These are phyloP conservation scores for Siniperca scherzeri DNA, from an alignment of 2,797 vertebrate species.

Conservation along the genomic window DNA sequence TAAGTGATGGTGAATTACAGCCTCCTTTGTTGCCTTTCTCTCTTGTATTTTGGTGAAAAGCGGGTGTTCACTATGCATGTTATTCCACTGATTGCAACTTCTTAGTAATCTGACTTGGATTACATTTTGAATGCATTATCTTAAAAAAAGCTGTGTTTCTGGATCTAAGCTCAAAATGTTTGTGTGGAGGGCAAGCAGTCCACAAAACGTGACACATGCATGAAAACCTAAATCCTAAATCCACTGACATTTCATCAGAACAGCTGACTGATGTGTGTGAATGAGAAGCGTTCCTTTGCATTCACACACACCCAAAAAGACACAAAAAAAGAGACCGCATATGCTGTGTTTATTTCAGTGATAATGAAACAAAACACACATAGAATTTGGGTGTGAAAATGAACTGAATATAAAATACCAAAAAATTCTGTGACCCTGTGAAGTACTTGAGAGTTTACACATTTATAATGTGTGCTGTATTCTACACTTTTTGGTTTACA, in stretches of 20 bases:
- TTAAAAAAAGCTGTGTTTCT: not conserved
- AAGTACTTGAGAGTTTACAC: not conserved
- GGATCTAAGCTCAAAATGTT: not conserved
- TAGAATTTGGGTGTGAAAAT: not conserved
- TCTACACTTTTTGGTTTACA: not conserved
- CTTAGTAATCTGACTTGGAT: not conserved
- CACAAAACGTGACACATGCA: not conserved
- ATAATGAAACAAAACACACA: constrained; percentile 16
- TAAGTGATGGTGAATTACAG: not conserved
- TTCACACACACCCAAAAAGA: not conserved
- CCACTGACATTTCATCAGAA: not conserved
- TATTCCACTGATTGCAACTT: no score
- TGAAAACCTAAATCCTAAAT: not conserved
- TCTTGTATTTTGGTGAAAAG: not conserved
- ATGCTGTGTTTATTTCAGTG: constrained; percentile 50
- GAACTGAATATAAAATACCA: not conserved
- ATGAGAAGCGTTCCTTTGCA: not conserved
- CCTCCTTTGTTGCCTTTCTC: not conserved
- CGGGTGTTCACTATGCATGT: not conserved
- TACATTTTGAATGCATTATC: not conserved
- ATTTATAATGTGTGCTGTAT: not conserved
- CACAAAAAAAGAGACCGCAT: not conserved
- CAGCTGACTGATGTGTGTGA: not conserved
- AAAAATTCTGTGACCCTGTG: not conserved
- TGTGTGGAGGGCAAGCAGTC: no score